A percentile compares a stretch with the other conserved stretches of the same genome.
Conservation (phyloP, 2,113 vertebrate genomes). For the Coryphaenoides rupestris region DNA sequence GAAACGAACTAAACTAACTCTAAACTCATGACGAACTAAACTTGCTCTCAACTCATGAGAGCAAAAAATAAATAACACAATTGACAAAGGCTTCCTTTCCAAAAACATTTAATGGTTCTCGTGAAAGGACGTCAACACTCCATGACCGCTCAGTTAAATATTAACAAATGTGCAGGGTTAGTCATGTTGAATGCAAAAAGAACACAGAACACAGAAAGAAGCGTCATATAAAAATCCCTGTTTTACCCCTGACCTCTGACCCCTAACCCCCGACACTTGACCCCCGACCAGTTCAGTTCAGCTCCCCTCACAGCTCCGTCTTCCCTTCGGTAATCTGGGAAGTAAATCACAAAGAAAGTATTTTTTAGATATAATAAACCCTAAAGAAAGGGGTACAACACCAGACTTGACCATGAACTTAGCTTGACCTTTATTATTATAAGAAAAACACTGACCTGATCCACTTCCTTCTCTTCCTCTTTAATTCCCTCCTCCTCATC, state of each 20-base stretch:
- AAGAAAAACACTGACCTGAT: constrained; percentile 28
- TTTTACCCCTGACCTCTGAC: not conserved
- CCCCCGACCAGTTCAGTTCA: no score
- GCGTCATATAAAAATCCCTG: constrained; percentile 74
- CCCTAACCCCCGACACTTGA: no score
- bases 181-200: constrained; percentile 90
- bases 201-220: constrained; percentile 73
- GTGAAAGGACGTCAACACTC: constrained; percentile 80
- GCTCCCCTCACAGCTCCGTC: no score
- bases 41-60: not conserved
- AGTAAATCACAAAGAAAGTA: no score
- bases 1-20: no score
- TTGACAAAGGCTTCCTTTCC: constrained; percentile 27
- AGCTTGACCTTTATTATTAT: no score
- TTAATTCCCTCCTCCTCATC: constrained; percentile 60
- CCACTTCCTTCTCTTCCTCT: constrained; percentile 64
- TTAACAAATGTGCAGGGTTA: constrained; percentile 96
- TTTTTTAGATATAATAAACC: no score
- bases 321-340: no score
- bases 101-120: constrained; percentile 70
- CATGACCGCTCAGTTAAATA: constrained; percentile 89
- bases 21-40: no score
- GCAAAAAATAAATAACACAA: not conserved
- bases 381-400: no score
- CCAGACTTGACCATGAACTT: no score